These are phyloP conservation scores for Atractosteus spatula DNA, from an alignment of 2,113 vertebrate species.

Conservation along the genomic window DNA sequence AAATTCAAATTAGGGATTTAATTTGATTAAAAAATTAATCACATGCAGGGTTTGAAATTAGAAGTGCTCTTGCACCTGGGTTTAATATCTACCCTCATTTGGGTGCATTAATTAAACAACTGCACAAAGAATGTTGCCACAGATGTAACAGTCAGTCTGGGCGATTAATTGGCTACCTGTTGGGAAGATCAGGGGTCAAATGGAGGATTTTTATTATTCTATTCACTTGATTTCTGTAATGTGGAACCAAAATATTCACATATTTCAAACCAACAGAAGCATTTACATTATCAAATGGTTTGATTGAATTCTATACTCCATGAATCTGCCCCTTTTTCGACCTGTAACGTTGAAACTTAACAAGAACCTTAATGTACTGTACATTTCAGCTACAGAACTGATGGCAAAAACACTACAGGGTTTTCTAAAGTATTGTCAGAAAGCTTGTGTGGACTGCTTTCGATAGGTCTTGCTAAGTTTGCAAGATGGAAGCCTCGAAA, in stretches of 20 bases:
- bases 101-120: slow-evolving; percentile 17
- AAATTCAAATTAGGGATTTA: slow-evolving; percentile 7
- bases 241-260: neutral
- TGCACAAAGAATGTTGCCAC: slow-evolving; percentile 5
- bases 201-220: neutral
- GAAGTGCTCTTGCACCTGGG: neutral
- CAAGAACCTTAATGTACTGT: too few relatives aligned
- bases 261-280: slow-evolving; percentile 3
- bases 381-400: too few relatives aligned
- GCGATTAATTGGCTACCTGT: slow-evolving; percentile 25
- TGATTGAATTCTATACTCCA: slow-evolving; percentile 8
- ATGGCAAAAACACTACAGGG: too few relatives aligned
- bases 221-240: neutral
- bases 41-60: slow-evolving; percentile 2
- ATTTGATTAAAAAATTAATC: slow-evolving; percentile 9
- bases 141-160: neutral
- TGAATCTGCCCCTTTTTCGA: too few relatives aligned
- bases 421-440: too few relatives aligned
- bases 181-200: slow-evolving; percentile 16
- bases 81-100: neutral
- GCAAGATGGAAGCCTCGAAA: too few relatives aligned
- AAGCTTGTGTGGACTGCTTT: too few relatives aligned
- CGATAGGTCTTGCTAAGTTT: too few relatives aligned
- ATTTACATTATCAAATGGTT: neutral
- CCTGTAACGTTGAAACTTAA: too few relatives aligned